A percentile compares a stretch with the other conserved stretches of the same genome.
Evolutionary conservation across 2,888 invertebrate genomes (phyloP).

Genomic region (Caenorhabditis japonica): DNA sequence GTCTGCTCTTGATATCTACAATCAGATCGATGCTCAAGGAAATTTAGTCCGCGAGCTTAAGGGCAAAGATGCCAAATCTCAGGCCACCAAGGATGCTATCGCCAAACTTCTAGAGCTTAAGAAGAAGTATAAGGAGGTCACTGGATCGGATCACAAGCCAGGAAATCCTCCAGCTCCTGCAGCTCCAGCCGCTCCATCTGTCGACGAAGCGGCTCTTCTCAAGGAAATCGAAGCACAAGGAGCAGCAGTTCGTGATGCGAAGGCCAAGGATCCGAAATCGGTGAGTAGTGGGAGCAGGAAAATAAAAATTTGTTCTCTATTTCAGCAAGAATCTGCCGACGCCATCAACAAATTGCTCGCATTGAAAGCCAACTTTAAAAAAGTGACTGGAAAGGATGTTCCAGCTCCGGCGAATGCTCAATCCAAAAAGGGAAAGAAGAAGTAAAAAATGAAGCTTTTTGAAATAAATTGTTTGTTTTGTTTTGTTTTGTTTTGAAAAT

Average conservation of each 20-base stretch:
- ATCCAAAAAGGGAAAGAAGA: slow-evolving; percentile 47
- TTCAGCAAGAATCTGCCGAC: slow-evolving; percentile 78
- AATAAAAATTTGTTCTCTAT: slow-evolving; percentile 2
- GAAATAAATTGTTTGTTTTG: background rate
- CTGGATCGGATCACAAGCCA: slow-evolving; percentile 79
- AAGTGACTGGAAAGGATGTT: slow-evolving; percentile 82
- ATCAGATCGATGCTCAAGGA: slow-evolving; percentile 79
- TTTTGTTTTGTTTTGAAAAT: slow-evolving; percentile 8
- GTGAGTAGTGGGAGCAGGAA: slow-evolving; percentile 9
- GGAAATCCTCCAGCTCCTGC: slow-evolving; percentile 59
- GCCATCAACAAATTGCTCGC: slow-evolving; percentile 82
- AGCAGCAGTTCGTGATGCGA: slow-evolving; percentile 45
- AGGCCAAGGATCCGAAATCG: slow-evolving; percentile 67
- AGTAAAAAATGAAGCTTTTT: slow-evolving; percentile 10
- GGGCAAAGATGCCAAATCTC: slow-evolving; percentile 79
- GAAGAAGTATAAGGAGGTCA: slow-evolving; percentile 77
- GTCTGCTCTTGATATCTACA: slow-evolving; percentile 3
- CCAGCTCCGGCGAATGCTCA: slow-evolving; percentile 33
- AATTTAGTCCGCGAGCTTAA: slow-evolving; percentile 84
- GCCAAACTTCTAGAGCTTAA: slow-evolving; percentile 84
- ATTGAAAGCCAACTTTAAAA: slow-evolving; percentile 85
- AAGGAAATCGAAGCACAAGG: slow-evolving; percentile 55
- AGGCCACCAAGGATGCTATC: slow-evolving; percentile 81
- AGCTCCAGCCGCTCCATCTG: slow-evolving; percentile 15
- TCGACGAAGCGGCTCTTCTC: slow-evolving; percentile 26